Evolutionary conservation across 2,888 invertebrate genomes (phyloP).

Genomic region (Eucera pruinosa): DNA sequence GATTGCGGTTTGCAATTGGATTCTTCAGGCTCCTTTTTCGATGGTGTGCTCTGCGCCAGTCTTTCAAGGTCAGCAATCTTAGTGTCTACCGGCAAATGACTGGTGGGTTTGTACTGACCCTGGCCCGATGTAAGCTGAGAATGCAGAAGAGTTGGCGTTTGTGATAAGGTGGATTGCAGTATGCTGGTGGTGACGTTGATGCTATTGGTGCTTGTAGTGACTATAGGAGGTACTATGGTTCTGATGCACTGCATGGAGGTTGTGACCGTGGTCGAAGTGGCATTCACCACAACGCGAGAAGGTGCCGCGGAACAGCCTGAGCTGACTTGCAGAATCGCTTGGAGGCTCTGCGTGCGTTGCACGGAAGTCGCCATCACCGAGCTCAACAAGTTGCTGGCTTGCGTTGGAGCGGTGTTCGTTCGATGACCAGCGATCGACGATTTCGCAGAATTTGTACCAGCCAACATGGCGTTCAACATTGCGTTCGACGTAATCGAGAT

Average conservation of each 20-base stretch:
- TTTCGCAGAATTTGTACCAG: slow-evolving; percentile 79
- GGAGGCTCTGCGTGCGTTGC: slow-evolving; percentile 78
- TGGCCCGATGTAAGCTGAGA: slow-evolving; percentile 79
- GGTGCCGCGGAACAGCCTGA: slow-evolving; percentile 67
- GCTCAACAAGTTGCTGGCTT: slow-evolving; percentile 78
- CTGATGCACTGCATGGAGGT: slow-evolving; percentile 76
- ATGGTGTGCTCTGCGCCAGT: slow-evolving; percentile 55
- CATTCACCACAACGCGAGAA: slow-evolving; percentile 72
- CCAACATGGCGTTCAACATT: slow-evolving; percentile 83
- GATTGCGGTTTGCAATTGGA: slow-evolving; percentile 61
- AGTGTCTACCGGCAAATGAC: slow-evolving; percentile 77
- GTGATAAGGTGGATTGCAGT: slow-evolving; percentile 82
- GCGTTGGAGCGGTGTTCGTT: slow-evolving; percentile 78
- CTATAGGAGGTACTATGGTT: slow-evolving; percentile 76
- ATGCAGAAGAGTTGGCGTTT: slow-evolving; percentile 80
- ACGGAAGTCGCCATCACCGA: slow-evolving; percentile 78
- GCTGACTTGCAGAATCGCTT: slow-evolving; percentile 78
- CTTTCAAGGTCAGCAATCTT: slow-evolving; percentile 76
- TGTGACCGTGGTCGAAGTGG: slow-evolving; percentile 66
- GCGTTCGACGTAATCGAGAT: slow-evolving; percentile 82
- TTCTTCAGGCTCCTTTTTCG: slow-evolving; percentile 74
- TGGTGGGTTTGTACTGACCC: slow-evolving; percentile 77
- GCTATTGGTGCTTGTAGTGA: slow-evolving; percentile 70
- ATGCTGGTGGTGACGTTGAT: slow-evolving; percentile 80
- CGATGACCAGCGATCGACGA: slow-evolving; percentile 78